phyloP scores from a whole-genome alignment of 2,888 invertebrate species.

The Cerastoderma edule region DNA sequence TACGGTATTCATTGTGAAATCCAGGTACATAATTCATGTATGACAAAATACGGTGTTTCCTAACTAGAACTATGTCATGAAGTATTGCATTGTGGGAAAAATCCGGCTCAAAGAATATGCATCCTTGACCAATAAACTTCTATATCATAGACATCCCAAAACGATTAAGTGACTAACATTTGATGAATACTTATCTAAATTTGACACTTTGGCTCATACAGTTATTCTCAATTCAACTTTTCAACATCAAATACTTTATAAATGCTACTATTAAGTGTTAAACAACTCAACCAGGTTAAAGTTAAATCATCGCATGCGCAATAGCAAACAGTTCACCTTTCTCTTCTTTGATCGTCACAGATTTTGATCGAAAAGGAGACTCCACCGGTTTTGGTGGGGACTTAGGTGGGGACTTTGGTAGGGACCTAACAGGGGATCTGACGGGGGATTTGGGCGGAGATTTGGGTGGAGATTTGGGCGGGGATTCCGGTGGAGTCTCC shows the following conservation, averaged over 20 bases:
- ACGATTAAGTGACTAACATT: no score
- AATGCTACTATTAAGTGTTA: no score
- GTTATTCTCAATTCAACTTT: neutral
- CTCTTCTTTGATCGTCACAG: conserved; percentile 43
- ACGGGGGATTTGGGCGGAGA: conserved; percentile 30
- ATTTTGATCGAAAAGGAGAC: conserved; percentile 37
- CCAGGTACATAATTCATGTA: no score
- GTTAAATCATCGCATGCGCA: neutral
- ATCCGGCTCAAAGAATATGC: no score
- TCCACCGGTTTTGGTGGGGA: conserved; percentile 17
- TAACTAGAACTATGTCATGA: no score
- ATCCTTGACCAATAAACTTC: no score
- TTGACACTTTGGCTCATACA: no score
- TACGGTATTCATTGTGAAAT: no score
- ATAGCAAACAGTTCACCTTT: conserved; percentile 26
- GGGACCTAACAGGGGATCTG: conserved; percentile 15
- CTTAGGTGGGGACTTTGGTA: conserved; percentile 16
- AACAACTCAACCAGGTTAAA: neutral
- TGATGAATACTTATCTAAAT: no score
- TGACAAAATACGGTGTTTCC: no score
- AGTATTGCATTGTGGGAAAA: no score
- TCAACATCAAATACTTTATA: neutral
- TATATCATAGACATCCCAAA: no score
- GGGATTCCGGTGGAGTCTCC: conserved; percentile 22
- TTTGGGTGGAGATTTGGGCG: conserved; percentile 28